phyloP scores from a whole-genome alignment of 2,888 invertebrate species.

The Lepeophtheirus nordmannii region DNA sequence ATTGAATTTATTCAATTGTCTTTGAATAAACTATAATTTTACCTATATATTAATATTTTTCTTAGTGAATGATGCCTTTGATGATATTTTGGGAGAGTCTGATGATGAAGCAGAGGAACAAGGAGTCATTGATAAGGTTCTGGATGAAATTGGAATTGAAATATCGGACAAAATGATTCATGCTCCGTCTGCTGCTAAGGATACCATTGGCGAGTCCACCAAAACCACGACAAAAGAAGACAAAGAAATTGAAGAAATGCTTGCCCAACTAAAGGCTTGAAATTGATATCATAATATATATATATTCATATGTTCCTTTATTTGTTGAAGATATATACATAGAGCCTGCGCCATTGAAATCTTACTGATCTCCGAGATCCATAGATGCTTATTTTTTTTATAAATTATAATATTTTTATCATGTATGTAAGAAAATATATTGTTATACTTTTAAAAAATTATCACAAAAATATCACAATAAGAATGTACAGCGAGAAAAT shows the following conservation, averaged over 20 bases:
- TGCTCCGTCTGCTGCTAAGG: constrained; percentile 35
- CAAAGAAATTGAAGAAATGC: constrained; percentile 35
- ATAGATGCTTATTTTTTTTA: too few relatives aligned
- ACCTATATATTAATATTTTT: constrained; percentile 27
- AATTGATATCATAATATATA: constrained; percentile 3
- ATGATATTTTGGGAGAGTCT: constrained; percentile 47
- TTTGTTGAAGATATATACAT: too few relatives aligned
- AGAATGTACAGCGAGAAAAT: neutral
- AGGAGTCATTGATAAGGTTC: constrained; percentile 67
- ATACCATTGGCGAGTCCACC: constrained; percentile 34
- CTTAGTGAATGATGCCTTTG: constrained; percentile 71
- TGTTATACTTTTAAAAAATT: neutral
- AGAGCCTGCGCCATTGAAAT: too few relatives aligned
- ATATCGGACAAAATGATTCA: constrained; percentile 62
- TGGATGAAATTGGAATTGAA: constrained; percentile 94
- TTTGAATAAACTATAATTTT: neutral
- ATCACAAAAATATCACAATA: neutral
- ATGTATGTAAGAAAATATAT: too few relatives aligned
- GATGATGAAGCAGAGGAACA: constrained; percentile 71
- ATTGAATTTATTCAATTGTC: neutral
- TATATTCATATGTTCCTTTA: too few relatives aligned
- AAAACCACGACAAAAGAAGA: constrained; percentile 31
- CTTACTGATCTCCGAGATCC: too few relatives aligned
- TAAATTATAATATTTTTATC: too few relatives aligned
- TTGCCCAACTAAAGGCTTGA: constrained; percentile 32